Evolutionary conservation across 2,888 invertebrate genomes (phyloP), one percentile per base, ranked within the genome.

Genomic region (Oligia fasciuncula): DNA sequence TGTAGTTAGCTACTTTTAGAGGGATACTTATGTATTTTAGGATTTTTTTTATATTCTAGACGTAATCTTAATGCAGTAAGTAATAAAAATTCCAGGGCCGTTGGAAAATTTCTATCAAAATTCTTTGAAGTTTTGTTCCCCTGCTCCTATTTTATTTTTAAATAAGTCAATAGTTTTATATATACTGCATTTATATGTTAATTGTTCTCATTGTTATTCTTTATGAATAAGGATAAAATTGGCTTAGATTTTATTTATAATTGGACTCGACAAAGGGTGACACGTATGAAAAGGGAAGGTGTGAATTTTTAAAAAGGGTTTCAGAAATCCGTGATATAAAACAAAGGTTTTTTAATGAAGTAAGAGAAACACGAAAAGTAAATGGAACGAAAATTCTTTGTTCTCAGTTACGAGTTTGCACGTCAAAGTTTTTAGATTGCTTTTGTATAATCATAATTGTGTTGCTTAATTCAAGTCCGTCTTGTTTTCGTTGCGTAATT

Each of bases 401-500:
- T 88, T 86, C 77, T 78, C 80, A 62, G 69, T 80, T 82, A 81
- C 76, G 78, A 81, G 63, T 82, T 81, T 70, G 74, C 87, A 67
- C 81, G 73, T 81, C 71, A 68, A 83, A 81, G 72, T 83, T 84
- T 84, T 80, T 72, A 76, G 72, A 85, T 85, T 89, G 79, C 84
- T 85, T 85, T 87, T 80, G 73, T 79, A n/a, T 78, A 77, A 79
- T 85, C 70, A 84, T 81, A 81, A 87, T 86, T 83, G 80, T 85
- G 71, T 87, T 85, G 85, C 82, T 83, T 82, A 83, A 88, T 87
- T 90, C 84, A 82, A 87, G 77, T 79, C 79, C 81, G 85, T 84
- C 81, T 91, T 91, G 90, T 91, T 93, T 91, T 90, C 88, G 71
- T 83, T 88, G 70, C 71, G 72, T 92, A 93, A 93, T 92, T 92